Percentiles rank a stretch among this genome's conserved stretches.
phyloP scores from a whole-genome alignment of 2,113 vertebrate genomes.

The Mirza zaza region DNA sequence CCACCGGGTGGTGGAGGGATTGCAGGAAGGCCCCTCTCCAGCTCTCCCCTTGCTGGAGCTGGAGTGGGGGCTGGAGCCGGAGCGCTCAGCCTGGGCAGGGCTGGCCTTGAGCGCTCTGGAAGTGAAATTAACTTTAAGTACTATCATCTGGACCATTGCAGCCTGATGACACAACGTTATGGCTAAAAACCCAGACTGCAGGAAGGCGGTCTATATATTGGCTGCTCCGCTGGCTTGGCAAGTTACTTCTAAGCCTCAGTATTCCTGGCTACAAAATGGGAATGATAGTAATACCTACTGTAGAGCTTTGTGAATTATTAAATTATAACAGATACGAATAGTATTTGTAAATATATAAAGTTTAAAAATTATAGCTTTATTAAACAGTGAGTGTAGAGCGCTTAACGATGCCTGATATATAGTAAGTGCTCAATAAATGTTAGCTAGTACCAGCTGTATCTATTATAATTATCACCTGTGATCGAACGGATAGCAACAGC shows the following conservation, averaged over 20 bases:
- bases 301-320: background rate
- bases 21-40: background rate
- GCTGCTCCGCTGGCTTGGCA: background rate
- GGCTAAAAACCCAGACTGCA: background rate
- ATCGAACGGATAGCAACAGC: too few relatives aligned
- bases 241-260: background rate
- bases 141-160: background rate
- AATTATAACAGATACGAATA: background rate
- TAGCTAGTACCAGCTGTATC: background rate
- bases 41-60: background rate
- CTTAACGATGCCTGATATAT: background rate
- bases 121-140: background rate
- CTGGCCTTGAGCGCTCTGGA: background rate
- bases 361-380: background rate
- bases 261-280: background rate
- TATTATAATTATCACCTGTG: background rate
- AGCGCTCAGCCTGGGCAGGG: background rate
- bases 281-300: background rate
- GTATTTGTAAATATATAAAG: background rate
- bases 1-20: background rate
- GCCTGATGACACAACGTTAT: background rate
- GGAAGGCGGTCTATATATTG: background rate
- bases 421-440: background rate
- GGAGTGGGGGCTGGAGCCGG: too few relatives aligned
- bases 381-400: background rate